Evolutionary conservation across 1,140 invertebrate genomes (phyloP).

Genomic region (Drosophila ogumai): DNA sequence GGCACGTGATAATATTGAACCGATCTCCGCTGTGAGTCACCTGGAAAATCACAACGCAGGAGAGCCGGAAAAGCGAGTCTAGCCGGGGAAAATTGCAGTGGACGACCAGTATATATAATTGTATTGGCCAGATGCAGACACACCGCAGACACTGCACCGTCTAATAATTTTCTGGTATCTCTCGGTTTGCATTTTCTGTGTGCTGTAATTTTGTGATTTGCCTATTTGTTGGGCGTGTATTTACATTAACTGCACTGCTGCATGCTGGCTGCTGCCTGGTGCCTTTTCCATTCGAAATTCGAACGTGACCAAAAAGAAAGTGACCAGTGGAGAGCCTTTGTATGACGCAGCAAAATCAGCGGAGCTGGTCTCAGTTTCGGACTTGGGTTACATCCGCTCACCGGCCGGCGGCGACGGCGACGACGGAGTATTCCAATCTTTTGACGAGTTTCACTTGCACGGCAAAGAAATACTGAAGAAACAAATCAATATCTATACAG

Average conservation of each 20-base stretch:
- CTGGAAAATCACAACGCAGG: neutral
- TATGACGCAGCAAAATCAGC: constrained; percentile 42
- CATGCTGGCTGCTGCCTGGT: constrained; percentile 11
- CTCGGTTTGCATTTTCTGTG: constrained; percentile 17
- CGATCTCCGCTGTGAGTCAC: constrained; percentile 35
- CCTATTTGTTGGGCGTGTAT: constrained; percentile 22
- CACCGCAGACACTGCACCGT: constrained; percentile 52
- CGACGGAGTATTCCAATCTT: constrained; percentile 18
- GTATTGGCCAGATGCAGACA: constrained; percentile 50
- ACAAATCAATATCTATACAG: constrained; percentile 20
- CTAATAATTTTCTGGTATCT: constrained; percentile 68
- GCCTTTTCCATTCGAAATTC: constrained; percentile 10
- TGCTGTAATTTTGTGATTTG: constrained; percentile 51
- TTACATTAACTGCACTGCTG: constrained; percentile 31
- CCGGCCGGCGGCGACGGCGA: constrained; percentile 45
- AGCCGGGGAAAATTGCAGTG: constrained; percentile 30
- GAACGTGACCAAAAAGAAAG: constrained; percentile 58
- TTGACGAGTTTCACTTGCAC: constrained; percentile 68
- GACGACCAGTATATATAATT: constrained; percentile 13
- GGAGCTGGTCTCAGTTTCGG: constrained; percentile 6
- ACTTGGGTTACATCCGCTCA: constrained; percentile 57
- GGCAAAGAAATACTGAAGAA: constrained; percentile 19
- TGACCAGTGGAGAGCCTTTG: constrained; percentile 38
- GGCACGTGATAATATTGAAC: constrained; percentile 51
- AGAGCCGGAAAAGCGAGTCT: constrained; percentile 43